Base-by-base conservation (phyloP, 2,113 vertebrate species). In the Ailuropoda melanoleuca region DNA sequence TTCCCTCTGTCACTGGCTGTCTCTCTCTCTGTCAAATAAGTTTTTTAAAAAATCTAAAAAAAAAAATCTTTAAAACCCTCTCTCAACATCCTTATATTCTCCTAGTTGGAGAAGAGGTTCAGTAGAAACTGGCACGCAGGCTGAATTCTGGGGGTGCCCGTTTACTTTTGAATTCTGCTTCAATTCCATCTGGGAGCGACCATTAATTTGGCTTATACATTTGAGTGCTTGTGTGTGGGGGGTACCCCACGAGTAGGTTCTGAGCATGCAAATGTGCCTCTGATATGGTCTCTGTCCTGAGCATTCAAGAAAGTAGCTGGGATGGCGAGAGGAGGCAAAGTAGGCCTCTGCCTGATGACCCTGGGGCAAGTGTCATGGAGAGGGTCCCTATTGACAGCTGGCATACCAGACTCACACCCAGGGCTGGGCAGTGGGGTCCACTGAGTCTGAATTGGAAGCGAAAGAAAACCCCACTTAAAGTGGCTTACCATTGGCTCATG, bases 391-490 rank as follows among this genome's bases (percentile, higher is more conserved):
- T 6, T n/a, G 48, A 70, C 21, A 5, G 24, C 1, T 9, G 10
- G 43, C 11, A 5, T 15, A 29, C 26, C 4, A 24, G 37, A 21
- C 6, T 26, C 15, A 88, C 17, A 12, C 19, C 34, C 23, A 56
- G 29, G 18, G 23, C 3, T 84, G 19, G 72, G 31, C 31, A 29
- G 14, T 37, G 70, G 15, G n/a, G 7, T 23, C 50, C 80, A 29
- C n/a, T 37, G 58, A 23, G 43, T 48, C 19, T 78, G 23, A 29
- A 7, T n/a, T 53, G 7, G 31, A 95, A 82, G 29, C 26, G 24
- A 55, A 43, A 93, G 81, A 90, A 95, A 90, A 84, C 17, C 34
- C 53, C 31, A 62, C 19, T 60, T 82, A 75, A 55, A 87, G 21
- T 24, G n/a, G 46, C 14, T 87, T 87, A 39, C 55, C 64, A 18